phyloP scores from a whole-genome alignment of 92 coral and sea anemone species.

The Desmophyllum pertusum region DNA sequence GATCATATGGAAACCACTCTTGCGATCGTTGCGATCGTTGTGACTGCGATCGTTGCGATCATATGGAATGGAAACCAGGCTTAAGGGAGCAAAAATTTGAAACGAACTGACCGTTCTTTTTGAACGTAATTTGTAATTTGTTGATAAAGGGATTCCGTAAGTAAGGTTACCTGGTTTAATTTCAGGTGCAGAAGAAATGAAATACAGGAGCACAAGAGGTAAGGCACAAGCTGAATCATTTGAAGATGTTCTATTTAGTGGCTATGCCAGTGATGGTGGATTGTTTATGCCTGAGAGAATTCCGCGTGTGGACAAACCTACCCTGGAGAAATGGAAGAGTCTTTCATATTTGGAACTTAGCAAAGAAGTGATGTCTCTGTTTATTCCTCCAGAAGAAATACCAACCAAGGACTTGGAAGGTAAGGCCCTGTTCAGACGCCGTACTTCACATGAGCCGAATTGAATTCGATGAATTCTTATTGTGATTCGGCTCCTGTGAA shows the following conservation, averaged over 20 bases:
- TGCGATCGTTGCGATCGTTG: too few species aligned
- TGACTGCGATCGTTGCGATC: too few species aligned
- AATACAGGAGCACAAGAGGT: conserved; percentile 87
- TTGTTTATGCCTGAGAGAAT: conserved; percentile 83
- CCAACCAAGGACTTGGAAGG: conserved; percentile 69
- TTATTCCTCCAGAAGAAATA: conserved; percentile 77
- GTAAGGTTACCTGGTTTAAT: not conserved
- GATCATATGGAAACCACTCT: too few species aligned
- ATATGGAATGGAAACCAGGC: too few species aligned
- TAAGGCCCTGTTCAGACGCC: too few species aligned
- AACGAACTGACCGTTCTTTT: too few species aligned
- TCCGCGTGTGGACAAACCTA: conserved; percentile 62
- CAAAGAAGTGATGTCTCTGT: conserved; percentile 71
- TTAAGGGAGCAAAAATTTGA: too few species aligned
- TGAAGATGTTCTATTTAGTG: conserved; percentile 76
- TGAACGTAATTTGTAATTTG: too few species aligned
- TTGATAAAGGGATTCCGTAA: too few species aligned
- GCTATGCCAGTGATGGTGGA: conserved; percentile 88
- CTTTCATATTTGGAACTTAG: conserved; percentile 80
- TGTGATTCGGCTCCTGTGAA: too few species aligned
- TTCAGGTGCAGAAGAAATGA: conserved; percentile 51
- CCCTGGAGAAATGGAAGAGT: conserved; percentile 63
- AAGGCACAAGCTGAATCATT: conserved; percentile 61
- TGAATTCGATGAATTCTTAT: too few species aligned
- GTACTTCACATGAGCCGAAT: too few species aligned